Percentiles rank a stretch among this genome's conserved stretches.
These are phyloP conservation scores for cattle (Bos taurus) DNA, from an alignment of 2,113 vertebrate genomes.

Conservation along the genomic window DNA sequence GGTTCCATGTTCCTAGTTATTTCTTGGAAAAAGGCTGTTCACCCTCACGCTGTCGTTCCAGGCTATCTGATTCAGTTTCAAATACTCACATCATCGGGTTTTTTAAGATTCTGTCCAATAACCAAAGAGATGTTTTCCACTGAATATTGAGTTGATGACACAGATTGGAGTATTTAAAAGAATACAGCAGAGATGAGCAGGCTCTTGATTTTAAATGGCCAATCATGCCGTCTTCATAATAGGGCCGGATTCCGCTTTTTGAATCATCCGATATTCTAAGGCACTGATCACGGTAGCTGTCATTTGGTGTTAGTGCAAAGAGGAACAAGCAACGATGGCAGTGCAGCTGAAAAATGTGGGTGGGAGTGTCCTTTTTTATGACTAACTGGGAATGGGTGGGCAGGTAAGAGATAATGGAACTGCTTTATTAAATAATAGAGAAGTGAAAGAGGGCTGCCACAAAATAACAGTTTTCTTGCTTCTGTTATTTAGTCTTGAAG, in stretches of 20 bases:
- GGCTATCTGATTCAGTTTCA: constrained; percentile 11
- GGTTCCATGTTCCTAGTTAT: background rate
- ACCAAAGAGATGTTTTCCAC: background rate
- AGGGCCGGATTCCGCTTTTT: background rate
- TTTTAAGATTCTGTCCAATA: constrained; percentile 6
- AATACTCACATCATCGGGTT: constrained; percentile 9
- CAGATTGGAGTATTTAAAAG: constrained; percentile 3
- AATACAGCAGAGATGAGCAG: background rate
- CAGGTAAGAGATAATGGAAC: background rate
- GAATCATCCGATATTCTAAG: background rate
- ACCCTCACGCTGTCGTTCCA: background rate
- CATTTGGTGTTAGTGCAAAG: background rate
- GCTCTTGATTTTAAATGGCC: background rate
- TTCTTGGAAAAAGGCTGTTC: background rate
- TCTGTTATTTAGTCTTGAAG: background rate
- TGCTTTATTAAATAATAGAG: background rate
- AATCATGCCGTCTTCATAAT: background rate
- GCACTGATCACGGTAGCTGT: background rate
- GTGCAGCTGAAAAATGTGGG: background rate
- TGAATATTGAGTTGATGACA: constrained; percentile 13
- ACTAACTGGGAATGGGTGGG: background rate
- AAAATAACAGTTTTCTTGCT: background rate
- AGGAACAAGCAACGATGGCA: background rate
- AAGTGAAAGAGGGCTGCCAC: background rate
- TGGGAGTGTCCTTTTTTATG: background rate